Evolutionary conservation across 2,113 vertebrate species (phyloP).

Genomic region (Charadrius vociferus): DNA sequence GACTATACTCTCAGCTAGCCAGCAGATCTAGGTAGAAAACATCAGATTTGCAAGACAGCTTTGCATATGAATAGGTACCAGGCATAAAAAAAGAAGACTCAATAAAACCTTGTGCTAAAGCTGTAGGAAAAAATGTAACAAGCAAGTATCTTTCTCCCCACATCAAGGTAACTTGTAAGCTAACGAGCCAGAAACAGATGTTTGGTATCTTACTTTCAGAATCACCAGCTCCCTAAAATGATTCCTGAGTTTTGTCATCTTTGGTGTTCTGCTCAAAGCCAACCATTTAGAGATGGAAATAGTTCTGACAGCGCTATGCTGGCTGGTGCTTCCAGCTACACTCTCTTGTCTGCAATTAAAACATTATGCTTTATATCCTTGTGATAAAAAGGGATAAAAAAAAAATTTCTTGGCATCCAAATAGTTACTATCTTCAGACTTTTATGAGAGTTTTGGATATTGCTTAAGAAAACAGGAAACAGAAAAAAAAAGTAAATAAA

Average conservation of each 20-base stretch:
- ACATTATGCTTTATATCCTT: background rate
- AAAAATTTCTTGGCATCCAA: background rate
- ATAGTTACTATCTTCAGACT: background rate
- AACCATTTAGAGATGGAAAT: constrained; percentile 5
- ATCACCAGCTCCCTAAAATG: background rate
- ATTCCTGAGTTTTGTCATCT: constrained; percentile 21
- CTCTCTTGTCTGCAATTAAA: constrained; percentile 30
- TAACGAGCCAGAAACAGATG: constrained; percentile 9
- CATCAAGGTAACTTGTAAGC: constrained; percentile 12
- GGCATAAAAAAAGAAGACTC: background rate
- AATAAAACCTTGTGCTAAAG: background rate
- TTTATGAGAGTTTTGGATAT: background rate
- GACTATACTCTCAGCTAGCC: background rate
- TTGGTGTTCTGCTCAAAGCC: constrained; percentile 28
- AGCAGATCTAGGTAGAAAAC: background rate
- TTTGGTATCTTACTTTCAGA: constrained; percentile 9
- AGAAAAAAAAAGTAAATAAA: background rate
- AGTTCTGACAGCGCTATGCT: background rate
- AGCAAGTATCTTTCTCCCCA: background rate
- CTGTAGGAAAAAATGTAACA: background rate
- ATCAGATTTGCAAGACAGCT: background rate
- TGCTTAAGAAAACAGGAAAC: background rate
- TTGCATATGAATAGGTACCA: background rate
- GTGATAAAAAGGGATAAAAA: background rate
- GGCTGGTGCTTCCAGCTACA: background rate